These are phyloP conservation scores for Acrobasis consociella DNA, from an alignment of 2,888 invertebrate species.

Conservation along the genomic window DNA sequence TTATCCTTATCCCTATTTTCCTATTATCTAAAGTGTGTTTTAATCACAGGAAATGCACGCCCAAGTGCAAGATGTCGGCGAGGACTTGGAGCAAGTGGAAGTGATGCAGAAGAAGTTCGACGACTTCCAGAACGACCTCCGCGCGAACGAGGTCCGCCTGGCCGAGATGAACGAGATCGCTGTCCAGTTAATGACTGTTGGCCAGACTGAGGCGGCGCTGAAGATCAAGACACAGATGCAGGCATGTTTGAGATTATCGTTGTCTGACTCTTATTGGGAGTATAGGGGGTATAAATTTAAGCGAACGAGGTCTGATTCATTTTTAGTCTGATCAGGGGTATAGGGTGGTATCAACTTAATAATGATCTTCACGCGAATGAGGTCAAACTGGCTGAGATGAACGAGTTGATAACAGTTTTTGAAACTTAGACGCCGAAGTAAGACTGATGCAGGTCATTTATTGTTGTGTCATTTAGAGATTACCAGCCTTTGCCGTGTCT, in stretches of 20 bases:
- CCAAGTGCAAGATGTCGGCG: slow-evolving; percentile 97
- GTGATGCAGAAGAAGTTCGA: slow-evolving; percentile 99
- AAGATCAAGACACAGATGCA: slow-evolving; percentile 99
- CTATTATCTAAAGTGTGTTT: not conserved
- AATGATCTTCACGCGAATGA: too few species aligned
- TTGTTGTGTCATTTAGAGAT: too few species aligned
- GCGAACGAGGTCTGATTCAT: slow-evolving; percentile 15
- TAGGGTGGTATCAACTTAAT: too few species aligned
- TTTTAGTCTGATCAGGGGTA: too few species aligned
- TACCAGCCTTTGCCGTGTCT: too few species aligned
- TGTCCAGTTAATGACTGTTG: slow-evolving; percentile 96
- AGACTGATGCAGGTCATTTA: too few species aligned
- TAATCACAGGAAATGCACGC: slow-evolving; percentile 93
- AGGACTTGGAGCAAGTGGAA: slow-evolving; percentile 99
- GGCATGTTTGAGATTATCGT: slow-evolving; percentile 56
- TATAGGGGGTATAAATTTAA: too few species aligned
- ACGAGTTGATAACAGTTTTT: too few species aligned
- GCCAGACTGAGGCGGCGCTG: slow-evolving; percentile 98
- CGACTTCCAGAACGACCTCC: slow-evolving; percentile 98
- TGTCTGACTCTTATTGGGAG: too few species aligned
- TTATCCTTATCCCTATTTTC: too few species aligned
- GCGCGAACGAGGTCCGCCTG: slow-evolving; percentile 98
- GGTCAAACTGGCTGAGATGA: too few species aligned
- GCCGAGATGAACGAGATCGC: slow-evolving; percentile 99
- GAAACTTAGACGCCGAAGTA: too few species aligned